Evolutionary conservation across 2,888 invertebrate species (phyloP), one percentile per base, ranked within the genome.

Genomic region (Drosophila subquinaria): DNA sequence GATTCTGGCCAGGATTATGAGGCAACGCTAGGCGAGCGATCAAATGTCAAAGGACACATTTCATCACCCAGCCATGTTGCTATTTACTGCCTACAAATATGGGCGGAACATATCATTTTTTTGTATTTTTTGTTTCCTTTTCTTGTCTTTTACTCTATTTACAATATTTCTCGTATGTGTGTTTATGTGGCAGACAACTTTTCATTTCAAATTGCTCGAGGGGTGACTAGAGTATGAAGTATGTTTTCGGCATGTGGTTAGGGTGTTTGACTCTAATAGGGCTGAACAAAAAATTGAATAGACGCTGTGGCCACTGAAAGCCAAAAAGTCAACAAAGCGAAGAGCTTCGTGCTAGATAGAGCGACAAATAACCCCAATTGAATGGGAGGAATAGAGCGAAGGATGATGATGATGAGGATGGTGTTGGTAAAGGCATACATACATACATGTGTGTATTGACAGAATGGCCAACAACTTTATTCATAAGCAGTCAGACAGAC

Each of bases 341-440:
- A 42, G 67, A 81, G 15, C 38, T 55, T 59, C 69, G 68, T 72
- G 73, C 72, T 63, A 88, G 71, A 88, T 86, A 88, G 76, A 85
- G 81, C 82, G 86, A 87, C 89, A 87, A 89, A 89, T 87, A 88
- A 83, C 87, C 90, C 90, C 90, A 89, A 89, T 90, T 90, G 90
- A 81, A 85, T 79, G 81, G 61, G 57, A 6, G 5, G 61, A 2
- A n/a, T 8, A 43, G 60, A 6, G 35, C 38, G 17, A 38, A n/a
- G 38, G 50, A 36, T 48, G 33, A 30, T 23, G 45, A 56, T 30
- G 82, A 70, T 23, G 45, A 56, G 23, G 82, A 70, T 71, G 76
- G 52, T 47, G 33, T 30, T 40, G 56, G 52, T 38, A 63, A 67
- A 78, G 79, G 47, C 52, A 48, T 30, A n/a, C 23, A 20, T 35